A percentile compares a stretch with the other conserved stretches of the same genome.
These are phyloP conservation scores for Embidobia sp. DNA, from an alignment of 2,888 invertebrate genomes.

Conservation along the genomic window DNA sequence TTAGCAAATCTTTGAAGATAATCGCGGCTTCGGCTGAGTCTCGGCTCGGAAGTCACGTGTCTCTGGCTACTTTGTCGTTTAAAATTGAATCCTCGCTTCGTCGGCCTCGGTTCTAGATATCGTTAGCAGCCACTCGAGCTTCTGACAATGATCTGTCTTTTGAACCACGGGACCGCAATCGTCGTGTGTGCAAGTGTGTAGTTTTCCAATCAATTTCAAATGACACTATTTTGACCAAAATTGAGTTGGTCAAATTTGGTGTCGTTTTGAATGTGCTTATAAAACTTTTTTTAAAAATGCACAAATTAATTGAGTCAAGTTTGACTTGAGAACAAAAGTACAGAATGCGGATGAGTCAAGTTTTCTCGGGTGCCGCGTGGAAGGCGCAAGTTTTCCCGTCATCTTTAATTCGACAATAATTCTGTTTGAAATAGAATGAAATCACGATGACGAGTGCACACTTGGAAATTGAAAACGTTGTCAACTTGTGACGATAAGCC, in stretches of 20 bases:
- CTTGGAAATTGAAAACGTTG: not conserved
- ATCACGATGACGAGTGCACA: constrained; percentile 14
- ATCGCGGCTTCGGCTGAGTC: constrained; percentile 44
- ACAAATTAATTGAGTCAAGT: no score
- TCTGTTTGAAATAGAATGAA: not conserved
- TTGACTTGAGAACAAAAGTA: no score
- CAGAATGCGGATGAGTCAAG: no score
- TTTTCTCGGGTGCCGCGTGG: no score
- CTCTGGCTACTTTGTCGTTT: constrained; percentile 61
- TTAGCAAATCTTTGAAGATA: constrained; percentile 47
- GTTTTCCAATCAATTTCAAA: no score
- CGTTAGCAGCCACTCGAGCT: constrained; percentile 63
- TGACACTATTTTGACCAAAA: no score
- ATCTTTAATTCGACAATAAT: not conserved
- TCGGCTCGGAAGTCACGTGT: constrained; percentile 63
- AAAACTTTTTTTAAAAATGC: no score
- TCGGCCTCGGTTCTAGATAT: constrained; percentile 63
- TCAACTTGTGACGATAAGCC: constrained; percentile 6
- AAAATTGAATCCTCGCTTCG: constrained; percentile 64
- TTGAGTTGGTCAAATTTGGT: not conserved
- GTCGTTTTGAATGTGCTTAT: no score
- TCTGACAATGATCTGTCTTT: constrained; percentile 62
- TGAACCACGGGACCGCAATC: constrained; percentile 52
- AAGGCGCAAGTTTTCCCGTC: no score
- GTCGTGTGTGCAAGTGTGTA: constrained; percentile 43